phyloP scores from a whole-genome alignment of 2,888 invertebrate species.

The Polydrusus cervinus region DNA sequence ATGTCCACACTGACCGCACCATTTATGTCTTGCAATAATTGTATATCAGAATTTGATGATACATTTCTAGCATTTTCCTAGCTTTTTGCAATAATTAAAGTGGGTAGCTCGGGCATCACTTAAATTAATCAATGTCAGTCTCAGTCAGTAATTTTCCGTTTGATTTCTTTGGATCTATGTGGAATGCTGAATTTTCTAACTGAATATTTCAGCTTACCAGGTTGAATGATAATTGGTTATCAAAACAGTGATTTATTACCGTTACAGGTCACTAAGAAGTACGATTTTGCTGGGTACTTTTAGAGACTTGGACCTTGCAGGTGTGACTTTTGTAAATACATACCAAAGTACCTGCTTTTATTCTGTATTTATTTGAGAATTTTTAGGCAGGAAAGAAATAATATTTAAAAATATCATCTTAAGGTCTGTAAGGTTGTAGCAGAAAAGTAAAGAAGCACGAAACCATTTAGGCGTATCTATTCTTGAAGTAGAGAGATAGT shows the following conservation, averaged over 20 bases:
- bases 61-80: slow-evolving; percentile 2
- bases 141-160: slow-evolving; percentile 14
- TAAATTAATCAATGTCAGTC: slow-evolving; percentile 42
- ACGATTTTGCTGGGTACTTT: neutral
- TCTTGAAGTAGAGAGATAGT: no score
- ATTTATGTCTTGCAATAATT: neutral
- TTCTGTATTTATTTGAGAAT: no score
- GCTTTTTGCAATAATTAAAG: slow-evolving; percentile 28
- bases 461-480: no score
- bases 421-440: no score
- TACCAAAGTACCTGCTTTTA: neutral
- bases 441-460: no score
- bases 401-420: no score
- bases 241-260: slow-evolving; percentile 9
- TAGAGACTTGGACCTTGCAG: neutral
- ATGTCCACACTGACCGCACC: no score
- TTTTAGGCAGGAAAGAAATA: no score
- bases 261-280: neutral
- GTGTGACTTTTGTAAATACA: neutral
- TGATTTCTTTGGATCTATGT: slow-evolving; percentile 21
- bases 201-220: neutral
- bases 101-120: slow-evolving; percentile 21
- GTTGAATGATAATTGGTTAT: slow-evolving; percentile 16
- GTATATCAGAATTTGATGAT: neutral
- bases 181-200: slow-evolving; percentile 7